Conservation (phyloP, 2,113 vertebrate genomes). For the Mesembrinibis cayennensis region DNA sequence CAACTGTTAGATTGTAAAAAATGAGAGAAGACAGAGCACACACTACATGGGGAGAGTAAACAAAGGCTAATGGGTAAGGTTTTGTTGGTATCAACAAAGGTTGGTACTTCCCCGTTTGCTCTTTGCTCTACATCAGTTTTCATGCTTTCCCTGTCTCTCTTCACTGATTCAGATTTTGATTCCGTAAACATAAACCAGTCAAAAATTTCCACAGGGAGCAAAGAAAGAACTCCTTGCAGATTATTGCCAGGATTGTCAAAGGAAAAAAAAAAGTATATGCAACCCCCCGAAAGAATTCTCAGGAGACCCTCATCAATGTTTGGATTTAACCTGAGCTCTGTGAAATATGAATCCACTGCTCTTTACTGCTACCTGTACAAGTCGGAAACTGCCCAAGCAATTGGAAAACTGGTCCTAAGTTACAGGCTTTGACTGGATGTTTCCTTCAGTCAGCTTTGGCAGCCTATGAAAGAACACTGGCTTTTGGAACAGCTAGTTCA, state of each 20-base stretch:
- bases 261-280: neutral
- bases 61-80: neutral
- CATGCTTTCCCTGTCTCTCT: neutral
- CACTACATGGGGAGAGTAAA: neutral
- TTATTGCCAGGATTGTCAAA: neutral
- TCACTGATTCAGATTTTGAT: neutral
- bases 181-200: conserved; percentile 5
- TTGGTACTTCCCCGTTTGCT: neutral
- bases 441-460: conserved; percentile 45
- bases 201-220: neutral
- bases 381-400: conserved; percentile 22
- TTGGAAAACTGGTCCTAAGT: conserved; percentile 11
- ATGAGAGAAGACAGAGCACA: neutral
- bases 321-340: conserved; percentile 5
- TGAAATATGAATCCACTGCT: conserved; percentile 27
- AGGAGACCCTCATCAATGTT: neutral
- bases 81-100: neutral
- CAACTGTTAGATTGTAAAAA: neutral
- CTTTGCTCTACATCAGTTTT: neutral
- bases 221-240: conserved; percentile 1
- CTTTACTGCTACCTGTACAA: conserved; percentile 42
- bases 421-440: conserved; percentile 24
- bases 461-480: conserved; percentile 5
- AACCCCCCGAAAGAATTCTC: conserved; percentile 6
- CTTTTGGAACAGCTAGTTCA: conserved; percentile 20